Evolutionary conservation across 2,888 invertebrate genomes (phyloP).

Genomic region (Acleris literana): DNA sequence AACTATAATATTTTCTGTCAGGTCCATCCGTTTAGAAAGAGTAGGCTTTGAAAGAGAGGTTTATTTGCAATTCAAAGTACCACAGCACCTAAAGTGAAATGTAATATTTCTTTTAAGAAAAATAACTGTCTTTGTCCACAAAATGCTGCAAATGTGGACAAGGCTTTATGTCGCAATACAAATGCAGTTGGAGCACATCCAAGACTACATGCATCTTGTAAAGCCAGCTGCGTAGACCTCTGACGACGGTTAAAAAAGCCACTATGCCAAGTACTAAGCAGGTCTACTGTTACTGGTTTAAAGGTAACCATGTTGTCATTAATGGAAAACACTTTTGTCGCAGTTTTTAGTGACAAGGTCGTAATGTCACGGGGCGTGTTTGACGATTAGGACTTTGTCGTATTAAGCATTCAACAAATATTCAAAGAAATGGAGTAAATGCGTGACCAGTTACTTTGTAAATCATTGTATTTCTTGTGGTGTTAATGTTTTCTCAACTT

Average conservation of each 20-base stretch:
- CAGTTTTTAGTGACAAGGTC: constrained; percentile 22
- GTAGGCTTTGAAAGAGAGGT: no score
- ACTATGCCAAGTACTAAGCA: not conserved
- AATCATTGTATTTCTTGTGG: constrained; percentile 12
- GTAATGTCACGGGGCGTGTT: constrained; percentile 8
- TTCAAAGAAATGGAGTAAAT: no score
- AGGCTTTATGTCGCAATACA: constrained; percentile 12
- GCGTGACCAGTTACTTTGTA: constrained; percentile 19
- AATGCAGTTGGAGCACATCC: constrained; percentile 30
- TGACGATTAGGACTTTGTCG: not conserved
- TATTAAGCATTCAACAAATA: not conserved
- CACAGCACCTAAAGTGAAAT: no score
- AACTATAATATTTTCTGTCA: no score
- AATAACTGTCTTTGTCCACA: no score
- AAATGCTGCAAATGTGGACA: constrained; percentile 8
- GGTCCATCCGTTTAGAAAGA: no score
- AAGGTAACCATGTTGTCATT: constrained; percentile 22
- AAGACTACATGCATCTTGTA: constrained; percentile 11
- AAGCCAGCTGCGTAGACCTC: constrained; percentile 13
- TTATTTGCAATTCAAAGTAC: no score
- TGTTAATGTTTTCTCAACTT: not conserved
- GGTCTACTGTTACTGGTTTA: constrained; percentile 21
- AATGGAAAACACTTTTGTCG: constrained; percentile 18
- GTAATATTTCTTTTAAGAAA: no score
- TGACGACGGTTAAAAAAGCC: not conserved